These are phyloP conservation scores for Neotragus moschatus DNA, from an alignment of 2,113 vertebrate species.

Conservation along the genomic window DNA sequence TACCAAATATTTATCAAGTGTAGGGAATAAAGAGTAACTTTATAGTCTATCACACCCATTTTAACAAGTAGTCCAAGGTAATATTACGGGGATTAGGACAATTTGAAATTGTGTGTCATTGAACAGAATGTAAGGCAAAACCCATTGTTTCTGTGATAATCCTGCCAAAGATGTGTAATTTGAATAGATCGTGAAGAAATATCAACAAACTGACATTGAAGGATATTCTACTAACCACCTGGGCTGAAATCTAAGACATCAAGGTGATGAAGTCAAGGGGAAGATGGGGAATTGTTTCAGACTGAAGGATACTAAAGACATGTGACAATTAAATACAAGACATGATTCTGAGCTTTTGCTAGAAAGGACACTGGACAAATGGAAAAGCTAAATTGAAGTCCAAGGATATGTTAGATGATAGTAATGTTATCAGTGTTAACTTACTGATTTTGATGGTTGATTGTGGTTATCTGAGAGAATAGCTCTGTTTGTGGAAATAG, in stretches of 20 bases:
- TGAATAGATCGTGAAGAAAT: background rate
- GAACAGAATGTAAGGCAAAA: background rate
- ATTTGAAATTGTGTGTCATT: background rate
- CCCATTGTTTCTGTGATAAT: background rate
- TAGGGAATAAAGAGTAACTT: background rate
- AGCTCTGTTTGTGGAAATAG: background rate
- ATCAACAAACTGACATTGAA: background rate
- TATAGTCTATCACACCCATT: background rate
- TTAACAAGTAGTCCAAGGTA: background rate
- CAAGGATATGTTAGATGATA: background rate
- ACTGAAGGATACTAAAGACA: background rate
- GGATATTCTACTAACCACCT: background rate
- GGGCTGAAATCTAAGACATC: background rate
- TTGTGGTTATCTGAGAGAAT: background rate
- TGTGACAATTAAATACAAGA: background rate
- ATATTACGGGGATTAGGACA: background rate
- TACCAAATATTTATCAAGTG: background rate
- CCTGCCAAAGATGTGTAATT: background rate
- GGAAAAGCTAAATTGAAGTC: background rate
- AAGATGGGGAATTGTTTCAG: background rate
- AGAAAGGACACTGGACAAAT: background rate
- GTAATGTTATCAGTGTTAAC: background rate
- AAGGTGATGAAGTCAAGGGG: background rate
- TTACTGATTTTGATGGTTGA: background rate
- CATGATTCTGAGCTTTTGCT: background rate